Evolutionary conservation across 64 coral and sea anemone genomes (phyloP).

Genomic region (Montipora sp.): DNA sequence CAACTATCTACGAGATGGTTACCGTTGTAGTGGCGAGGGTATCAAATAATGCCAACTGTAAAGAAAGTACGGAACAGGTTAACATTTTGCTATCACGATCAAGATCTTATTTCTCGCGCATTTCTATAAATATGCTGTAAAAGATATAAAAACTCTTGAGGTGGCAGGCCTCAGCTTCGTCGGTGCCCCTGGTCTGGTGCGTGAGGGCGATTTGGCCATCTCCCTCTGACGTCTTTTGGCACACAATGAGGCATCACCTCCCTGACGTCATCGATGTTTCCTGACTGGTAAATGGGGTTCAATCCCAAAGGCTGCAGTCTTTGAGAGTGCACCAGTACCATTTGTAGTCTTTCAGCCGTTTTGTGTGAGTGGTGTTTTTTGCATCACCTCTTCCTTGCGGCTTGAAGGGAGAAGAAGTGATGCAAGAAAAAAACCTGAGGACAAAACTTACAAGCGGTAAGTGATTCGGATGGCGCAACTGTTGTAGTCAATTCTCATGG

Average conservation of each 20-base stretch:
- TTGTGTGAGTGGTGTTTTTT: neutral
- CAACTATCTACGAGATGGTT: too few relatives aligned
- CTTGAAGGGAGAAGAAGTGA: constrained; percentile 6
- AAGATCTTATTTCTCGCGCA: neutral
- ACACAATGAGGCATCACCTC: constrained; percentile 54
- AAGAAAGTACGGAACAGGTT: too few relatives aligned
- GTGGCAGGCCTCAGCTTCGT: neutral
- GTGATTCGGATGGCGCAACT: neutral
- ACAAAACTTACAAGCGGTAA: neutral
- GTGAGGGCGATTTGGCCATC: constrained; percentile 44
- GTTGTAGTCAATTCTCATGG: too few relatives aligned
- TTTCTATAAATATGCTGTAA: neutral
- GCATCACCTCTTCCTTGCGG: neutral
- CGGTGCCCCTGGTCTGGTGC: constrained; percentile 40
- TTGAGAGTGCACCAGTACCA: neutral
- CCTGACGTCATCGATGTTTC: constrained; percentile 34
- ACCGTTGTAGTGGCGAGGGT: too few relatives aligned
- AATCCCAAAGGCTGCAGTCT: neutral
- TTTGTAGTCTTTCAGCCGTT: constrained; percentile 20
- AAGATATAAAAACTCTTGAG: neutral
- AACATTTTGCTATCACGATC: neutral
- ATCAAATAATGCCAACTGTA: too few relatives aligned
- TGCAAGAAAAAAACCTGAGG: constrained; percentile 7
- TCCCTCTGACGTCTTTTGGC: constrained; percentile 25
- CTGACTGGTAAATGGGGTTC: neutral